These are phyloP conservation scores for Drosophila yakuba DNA, from an alignment of 1,140 invertebrate genomes.

Conservation along the genomic window DNA sequence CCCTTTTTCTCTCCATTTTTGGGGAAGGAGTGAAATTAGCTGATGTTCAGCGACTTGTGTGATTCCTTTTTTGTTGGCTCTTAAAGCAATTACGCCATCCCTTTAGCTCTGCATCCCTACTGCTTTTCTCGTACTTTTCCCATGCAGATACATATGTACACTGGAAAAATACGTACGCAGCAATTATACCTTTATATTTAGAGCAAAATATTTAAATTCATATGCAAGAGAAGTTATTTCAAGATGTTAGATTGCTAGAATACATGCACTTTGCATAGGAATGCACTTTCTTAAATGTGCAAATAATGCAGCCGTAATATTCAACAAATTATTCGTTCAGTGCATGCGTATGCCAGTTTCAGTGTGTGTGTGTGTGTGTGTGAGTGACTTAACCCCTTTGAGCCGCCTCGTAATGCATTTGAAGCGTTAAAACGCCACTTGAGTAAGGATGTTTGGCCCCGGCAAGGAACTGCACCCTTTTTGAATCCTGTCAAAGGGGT, in stretches of 20 bases:
- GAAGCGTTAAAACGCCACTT: constrained; percentile 80
- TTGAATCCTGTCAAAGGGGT: neutral
- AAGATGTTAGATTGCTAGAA: too few relatives aligned
- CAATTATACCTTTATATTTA: too few relatives aligned
- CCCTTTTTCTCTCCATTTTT: neutral
- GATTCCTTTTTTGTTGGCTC: constrained; percentile 40
- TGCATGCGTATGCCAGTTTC: neutral
- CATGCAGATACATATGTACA: constrained; percentile 2
- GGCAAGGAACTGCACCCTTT: constrained; percentile 24
- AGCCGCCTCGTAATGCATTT: constrained; percentile 63
- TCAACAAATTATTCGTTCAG: neutral
- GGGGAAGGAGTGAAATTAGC: constrained; percentile 51
- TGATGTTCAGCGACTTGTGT: constrained; percentile 52
- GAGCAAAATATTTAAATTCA: too few relatives aligned
- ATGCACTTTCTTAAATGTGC: too few relatives aligned
- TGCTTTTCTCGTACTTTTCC: neutral
- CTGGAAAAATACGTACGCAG: neutral
- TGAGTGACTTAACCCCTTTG: constrained; percentile 46
- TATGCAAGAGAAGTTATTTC: too few relatives aligned
- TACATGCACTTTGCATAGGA: too few relatives aligned
- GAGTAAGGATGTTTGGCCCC: constrained; percentile 38
- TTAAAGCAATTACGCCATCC: constrained; percentile 51
- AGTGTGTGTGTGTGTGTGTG: constrained; percentile 27
- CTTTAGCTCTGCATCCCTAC: neutral
- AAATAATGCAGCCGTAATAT: too few relatives aligned